Base-by-base conservation (phyloP, 2,113 vertebrate species). In the Salvelinus fontinalis region DNA sequence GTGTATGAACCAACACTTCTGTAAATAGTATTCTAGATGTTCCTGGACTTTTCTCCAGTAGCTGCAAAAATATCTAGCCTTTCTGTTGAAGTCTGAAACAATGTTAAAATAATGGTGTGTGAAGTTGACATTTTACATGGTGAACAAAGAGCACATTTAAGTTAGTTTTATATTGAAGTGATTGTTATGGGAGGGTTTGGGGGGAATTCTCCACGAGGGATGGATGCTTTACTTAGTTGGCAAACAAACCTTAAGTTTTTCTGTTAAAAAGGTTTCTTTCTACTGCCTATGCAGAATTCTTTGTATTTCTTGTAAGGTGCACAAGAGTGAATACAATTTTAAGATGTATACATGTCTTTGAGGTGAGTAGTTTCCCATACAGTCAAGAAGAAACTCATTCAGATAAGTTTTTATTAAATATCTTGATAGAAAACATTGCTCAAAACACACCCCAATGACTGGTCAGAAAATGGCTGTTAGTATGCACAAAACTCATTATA, bases 321-420 rank as follows among this genome's bases (percentile, higher is more conserved):
- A 90, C 85, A 91, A 11, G 34, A 44, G 85, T 90, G 83, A 93
- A 92, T 93, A 93, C 92, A 93, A 78, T 88, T 87, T 81, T 92
- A 87, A 89, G 84, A 92, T 88, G 86, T 90, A 86, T 87, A 87
- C 83, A 73, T 86, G 91, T 88, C 87, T 90, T 79, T 93, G 92
- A 94, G 91, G 93, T 92, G 90, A 60, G 29, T 1, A 14, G 66
- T 14, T 64, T 85, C 13, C 68, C 2, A 24, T 34, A 13, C 24
- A 70, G 39, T 9, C 0, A 48, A 24, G 13, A 57, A 75, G 80
- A 76, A 83, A 83, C 73, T 34, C 48, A 60, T 62, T 75, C 70
- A 86, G 71, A 18, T 54, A 54, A 4, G 5, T 74, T 66, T 91
- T 90, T 89, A 91, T 91, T 93, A 34, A 84, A 90, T 44, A 64